These are phyloP conservation scores for Vombatus ursinus DNA, from an alignment of 2,113 vertebrate genomes.

Conservation along the genomic window DNA sequence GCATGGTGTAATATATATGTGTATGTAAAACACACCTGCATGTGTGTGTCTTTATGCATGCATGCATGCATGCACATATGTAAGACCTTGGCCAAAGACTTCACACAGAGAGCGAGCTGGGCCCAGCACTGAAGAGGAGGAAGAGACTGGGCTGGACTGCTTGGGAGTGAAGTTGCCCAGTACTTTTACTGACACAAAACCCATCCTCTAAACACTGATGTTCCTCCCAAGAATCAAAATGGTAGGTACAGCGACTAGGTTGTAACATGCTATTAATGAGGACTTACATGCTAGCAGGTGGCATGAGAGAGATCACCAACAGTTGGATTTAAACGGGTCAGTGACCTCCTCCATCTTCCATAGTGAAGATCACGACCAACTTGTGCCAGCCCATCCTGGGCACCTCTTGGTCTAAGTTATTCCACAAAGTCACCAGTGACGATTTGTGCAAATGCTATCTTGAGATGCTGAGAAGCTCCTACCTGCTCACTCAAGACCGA, in stretches of 20 bases:
- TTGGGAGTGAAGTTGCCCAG: background rate
- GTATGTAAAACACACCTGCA: background rate
- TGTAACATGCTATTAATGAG: background rate
- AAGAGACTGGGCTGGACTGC: background rate
- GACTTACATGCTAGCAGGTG: background rate
- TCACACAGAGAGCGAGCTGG: background rate
- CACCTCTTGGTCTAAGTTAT: background rate
- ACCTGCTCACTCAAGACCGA: background rate
- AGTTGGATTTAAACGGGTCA: background rate
- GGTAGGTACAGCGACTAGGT: background rate
- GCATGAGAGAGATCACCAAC: background rate
- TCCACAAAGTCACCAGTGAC: background rate
- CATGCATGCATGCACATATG: background rate
- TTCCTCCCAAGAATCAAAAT: background rate
- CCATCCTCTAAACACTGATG: background rate
- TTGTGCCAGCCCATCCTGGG: background rate
- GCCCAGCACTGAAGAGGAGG: background rate
- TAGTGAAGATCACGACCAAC: background rate
- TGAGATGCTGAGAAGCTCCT: background rate
- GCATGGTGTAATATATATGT: background rate
- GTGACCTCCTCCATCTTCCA: background rate
- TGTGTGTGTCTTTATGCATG: background rate
- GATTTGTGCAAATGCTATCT: background rate
- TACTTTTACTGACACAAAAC: background rate
- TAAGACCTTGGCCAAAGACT: background rate